phyloP scores from a whole-genome alignment of 1,140 invertebrate genomes.

The Bombus polaris region DNA sequence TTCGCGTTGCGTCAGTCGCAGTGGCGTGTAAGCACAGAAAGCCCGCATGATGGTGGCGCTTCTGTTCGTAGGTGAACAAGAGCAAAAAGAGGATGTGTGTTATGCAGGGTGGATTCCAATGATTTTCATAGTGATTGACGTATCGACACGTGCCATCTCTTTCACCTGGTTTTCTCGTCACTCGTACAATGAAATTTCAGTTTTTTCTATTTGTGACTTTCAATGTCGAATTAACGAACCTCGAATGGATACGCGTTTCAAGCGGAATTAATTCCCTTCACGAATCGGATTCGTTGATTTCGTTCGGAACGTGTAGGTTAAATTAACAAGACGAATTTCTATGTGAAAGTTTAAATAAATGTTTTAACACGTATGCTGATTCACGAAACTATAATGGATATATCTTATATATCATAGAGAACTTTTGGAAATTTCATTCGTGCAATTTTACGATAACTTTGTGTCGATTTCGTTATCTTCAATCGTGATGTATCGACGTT shows the following conservation, averaged over 20 bases:
- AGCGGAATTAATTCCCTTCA: neutral
- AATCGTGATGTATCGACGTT: neutral
- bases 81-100: conserved; percentile 31
- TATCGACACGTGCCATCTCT: conserved; percentile 61
- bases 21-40: neutral
- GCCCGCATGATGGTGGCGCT: conserved; percentile 6
- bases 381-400: too few relatives aligned
- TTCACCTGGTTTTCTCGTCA: conserved; percentile 50
- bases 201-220: conserved; percentile 33
- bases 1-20: conserved; percentile 5
- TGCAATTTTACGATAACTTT: neutral
- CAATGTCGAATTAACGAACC: conserved; percentile 21
- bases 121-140: conserved; percentile 59
- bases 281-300: neutral
- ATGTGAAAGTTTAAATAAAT: neutral
- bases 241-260: conserved; percentile 5
- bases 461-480: neutral
- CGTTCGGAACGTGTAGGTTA: neutral
- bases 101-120: conserved; percentile 42
- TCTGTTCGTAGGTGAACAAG: conserved; percentile 14
- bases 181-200: conserved; percentile 47
- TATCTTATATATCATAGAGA: too few relatives aligned
- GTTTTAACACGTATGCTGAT: neutral
- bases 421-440: too few relatives aligned
- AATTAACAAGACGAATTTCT: neutral